Evolutionary conservation across 2,113 vertebrate genomes (phyloP), one percentile per base, ranked within the genome.

Genomic region (Rhineura floridana): DNA sequence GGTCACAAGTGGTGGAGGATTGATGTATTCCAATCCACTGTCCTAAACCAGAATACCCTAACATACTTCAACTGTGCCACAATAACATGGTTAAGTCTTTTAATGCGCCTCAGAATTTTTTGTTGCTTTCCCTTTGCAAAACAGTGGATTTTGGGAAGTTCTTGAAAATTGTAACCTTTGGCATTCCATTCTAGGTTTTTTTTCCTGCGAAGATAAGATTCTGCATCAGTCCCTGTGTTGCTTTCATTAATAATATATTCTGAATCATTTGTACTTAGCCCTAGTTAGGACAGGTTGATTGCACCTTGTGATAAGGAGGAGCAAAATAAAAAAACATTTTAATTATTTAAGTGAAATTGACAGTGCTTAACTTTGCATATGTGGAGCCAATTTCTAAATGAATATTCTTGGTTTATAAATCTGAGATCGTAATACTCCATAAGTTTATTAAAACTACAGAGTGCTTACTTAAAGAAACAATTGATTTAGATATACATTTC

Each of bases 401-500:
- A n/a, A 77, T 81, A n/a, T 69, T 36, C 36, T 85, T 39, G 46
- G 36, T 55, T 75, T 73, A 63, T 91, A 42, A 25, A 63, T 81
- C 39, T 62, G 79, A 42, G 55, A 42, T 39, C 39, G 62, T 11
- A 81, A 11, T 59, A 42, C n/a, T 63, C 69, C 50, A 44, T 67
- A 11, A 33, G 30, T 82, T 65, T 62, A 82, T 82, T 67, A 88
- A 86, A 42, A 52, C 85, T 91, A 85, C 77, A 70, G 72, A 89
- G 48, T 84, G 75, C 77, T 87, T 39, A 81, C 72, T 90, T 70
- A 30, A 76, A 80, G 85, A 76, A 70, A 63, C 87, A 62, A 78
- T 89, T 91, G 88, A 93, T 94, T 70, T 93, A 89, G 88, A 90
- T 87, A 84, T 73, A 75, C 83, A 33, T 90, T 90, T 88, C 50